A percentile compares a stretch with the other conserved stretches of the same genome.
Evolutionary conservation across 1,140 invertebrate genomes (phyloP).

Genomic region (Euwallacea fornicatus): DNA sequence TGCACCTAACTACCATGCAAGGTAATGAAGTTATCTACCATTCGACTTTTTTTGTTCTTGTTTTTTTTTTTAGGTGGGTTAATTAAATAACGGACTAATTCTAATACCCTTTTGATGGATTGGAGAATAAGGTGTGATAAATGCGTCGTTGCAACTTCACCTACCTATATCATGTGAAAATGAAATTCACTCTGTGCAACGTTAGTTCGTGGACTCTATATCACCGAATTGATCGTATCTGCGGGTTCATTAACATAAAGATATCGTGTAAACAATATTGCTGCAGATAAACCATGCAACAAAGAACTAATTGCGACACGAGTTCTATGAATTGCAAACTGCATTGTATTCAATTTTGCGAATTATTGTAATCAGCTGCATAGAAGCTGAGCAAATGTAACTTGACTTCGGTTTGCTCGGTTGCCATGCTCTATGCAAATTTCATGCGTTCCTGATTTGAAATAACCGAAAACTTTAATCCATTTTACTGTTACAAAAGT

Average conservation of each 20-base stretch:
- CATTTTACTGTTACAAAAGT: no score
- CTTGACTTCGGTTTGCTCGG: slow-evolving; percentile 7
- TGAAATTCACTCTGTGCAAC: slow-evolving; percentile 1
- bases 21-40: slow-evolving; percentile 24
- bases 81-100: slow-evolving; percentile 25
- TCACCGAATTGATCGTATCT: slow-evolving; percentile 33
- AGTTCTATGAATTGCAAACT: slow-evolving; percentile 39
- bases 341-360: slow-evolving; percentile 37
- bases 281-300: slow-evolving; percentile 40
- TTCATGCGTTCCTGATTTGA: slow-evolving; percentile 15
- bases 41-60: slow-evolving; percentile 12
- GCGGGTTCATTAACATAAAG: slow-evolving; percentile 40
- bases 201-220: slow-evolving; percentile 25
- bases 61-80: slow-evolving; percentile 9
- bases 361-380: slow-evolving; percentile 28
- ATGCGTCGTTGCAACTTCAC: no score
- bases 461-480: background rate
- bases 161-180: no score
- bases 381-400: slow-evolving; percentile 18
- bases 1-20: slow-evolving; percentile 29
- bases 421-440: slow-evolving; percentile 12
- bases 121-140: no score
- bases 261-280: slow-evolving; percentile 44
- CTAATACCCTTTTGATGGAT: no score
- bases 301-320: slow-evolving; percentile 42